Conservation (phyloP, 2,888 invertebrate species). For the Norana najaformis region DNA sequence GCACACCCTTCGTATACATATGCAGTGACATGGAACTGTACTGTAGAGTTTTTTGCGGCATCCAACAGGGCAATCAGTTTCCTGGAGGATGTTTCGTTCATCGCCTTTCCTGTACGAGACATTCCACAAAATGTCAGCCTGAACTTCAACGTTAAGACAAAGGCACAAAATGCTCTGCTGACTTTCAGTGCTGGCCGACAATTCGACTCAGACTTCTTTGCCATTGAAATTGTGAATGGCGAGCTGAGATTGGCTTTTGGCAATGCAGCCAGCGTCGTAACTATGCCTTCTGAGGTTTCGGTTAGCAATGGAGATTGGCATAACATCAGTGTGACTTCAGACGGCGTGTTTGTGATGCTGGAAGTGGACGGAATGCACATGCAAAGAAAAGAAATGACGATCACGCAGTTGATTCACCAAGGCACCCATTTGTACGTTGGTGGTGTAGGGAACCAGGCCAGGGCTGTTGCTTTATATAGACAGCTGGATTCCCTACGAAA, state of each 20-base stretch:
- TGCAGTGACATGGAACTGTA: slow-evolving; percentile 88
- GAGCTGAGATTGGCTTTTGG: slow-evolving; percentile 76
- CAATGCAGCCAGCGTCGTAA: slow-evolving; percentile 71
- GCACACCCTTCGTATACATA: slow-evolving; percentile 68
- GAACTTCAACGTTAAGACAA: slow-evolving; percentile 80
- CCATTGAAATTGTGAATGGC: slow-evolving; percentile 75
- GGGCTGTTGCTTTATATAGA: slow-evolving; percentile 46
- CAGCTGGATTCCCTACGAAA: slow-evolving; percentile 52
- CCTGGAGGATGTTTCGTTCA: slow-evolving; percentile 59
- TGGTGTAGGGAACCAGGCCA: slow-evolving; percentile 70
- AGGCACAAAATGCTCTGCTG: slow-evolving; percentile 64
- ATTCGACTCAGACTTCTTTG: slow-evolving; percentile 73
- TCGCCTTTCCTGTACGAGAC: slow-evolving; percentile 61
- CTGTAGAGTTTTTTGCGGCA: slow-evolving; percentile 84
- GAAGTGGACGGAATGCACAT: slow-evolving; percentile 72
- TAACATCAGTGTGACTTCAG: slow-evolving; percentile 75
- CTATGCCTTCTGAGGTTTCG: slow-evolving; percentile 69
- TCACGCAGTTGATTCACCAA: neutral
- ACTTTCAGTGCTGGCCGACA: slow-evolving; percentile 65
- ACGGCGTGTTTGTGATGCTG: slow-evolving; percentile 75
- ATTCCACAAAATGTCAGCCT: slow-evolving; percentile 52
- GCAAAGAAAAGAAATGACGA: neutral
- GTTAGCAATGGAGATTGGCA: slow-evolving; percentile 89
- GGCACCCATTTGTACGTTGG: slow-evolving; percentile 71
- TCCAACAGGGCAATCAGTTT: slow-evolving; percentile 81